Evolutionary conservation across 2,113 vertebrate species (phyloP).

Genomic region (Menidia beryllina): DNA sequence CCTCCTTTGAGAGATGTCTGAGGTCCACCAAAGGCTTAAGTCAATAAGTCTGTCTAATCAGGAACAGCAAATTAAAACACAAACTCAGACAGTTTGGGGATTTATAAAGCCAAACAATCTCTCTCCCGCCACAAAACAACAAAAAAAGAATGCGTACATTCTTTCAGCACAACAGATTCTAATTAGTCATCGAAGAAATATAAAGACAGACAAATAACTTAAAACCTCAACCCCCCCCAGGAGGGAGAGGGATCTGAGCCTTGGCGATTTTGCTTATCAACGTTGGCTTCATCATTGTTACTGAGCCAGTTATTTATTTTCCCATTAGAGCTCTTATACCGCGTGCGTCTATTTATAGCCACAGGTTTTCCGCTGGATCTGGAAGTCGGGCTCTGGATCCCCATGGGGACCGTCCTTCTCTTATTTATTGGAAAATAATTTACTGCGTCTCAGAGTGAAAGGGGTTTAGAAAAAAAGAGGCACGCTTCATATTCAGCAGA

Average conservation of each 20-base stretch:
- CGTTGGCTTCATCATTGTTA: conserved; percentile 23
- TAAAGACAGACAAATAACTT: conserved; percentile 34
- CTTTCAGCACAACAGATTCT: conserved; percentile 27
- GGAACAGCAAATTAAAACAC: conserved; percentile 66
- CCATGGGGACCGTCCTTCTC: conserved; percentile 44
- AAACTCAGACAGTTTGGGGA: conserved; percentile 43
- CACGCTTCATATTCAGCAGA: no score
- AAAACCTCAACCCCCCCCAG: conserved; percentile 31
- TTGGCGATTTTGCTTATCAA: conserved; percentile 31
- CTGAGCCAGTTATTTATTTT: conserved; percentile 49
- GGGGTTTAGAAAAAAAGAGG: conserved; percentile 31
- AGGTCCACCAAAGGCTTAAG: conserved; percentile 46
- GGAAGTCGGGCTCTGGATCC: conserved; percentile 27
- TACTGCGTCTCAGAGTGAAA: conserved; percentile 30
- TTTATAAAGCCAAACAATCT: conserved; percentile 50
- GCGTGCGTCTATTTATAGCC: conserved; percentile 38
- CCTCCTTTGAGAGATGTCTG: conserved; percentile 38
- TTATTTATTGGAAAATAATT: conserved; percentile 59
- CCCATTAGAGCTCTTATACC: conserved; percentile 34
- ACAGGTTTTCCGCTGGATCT: conserved; percentile 33
- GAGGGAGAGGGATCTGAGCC: conserved; percentile 35
- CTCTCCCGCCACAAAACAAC: conserved; percentile 29
- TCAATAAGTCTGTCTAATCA: conserved; percentile 66
- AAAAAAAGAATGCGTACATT: conserved; percentile 18
- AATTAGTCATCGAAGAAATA: conserved; percentile 37